Conservation (phyloP, 2,888 invertebrate species). For the Phragmatobia fuliginosa region DNA sequence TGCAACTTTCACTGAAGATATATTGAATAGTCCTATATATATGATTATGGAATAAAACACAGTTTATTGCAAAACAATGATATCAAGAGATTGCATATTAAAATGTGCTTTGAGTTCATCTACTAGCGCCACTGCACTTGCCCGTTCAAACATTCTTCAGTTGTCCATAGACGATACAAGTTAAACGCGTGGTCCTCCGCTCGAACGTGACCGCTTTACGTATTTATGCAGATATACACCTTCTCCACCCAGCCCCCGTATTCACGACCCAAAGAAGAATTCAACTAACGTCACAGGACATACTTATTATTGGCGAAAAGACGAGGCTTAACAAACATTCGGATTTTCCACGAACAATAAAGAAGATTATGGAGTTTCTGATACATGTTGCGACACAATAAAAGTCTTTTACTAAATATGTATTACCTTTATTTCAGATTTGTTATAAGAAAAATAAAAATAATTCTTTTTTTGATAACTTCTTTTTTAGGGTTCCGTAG, state of each 20-base stretch:
- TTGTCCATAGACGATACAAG: slow-evolving; percentile 70
- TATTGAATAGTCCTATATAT: neutral
- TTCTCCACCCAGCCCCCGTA: slow-evolving; percentile 41
- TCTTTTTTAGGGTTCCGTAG: no score
- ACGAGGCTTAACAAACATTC: slow-evolving; percentile 64
- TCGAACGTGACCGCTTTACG: slow-evolving; percentile 80
- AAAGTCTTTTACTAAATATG: slow-evolving; percentile 15
- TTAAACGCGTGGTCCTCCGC: slow-evolving; percentile 70
- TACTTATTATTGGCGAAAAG: slow-evolving; percentile 69
- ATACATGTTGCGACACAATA: slow-evolving; percentile 31
- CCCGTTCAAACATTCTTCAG: slow-evolving; percentile 46
- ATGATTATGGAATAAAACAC: no score
- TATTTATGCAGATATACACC: slow-evolving; percentile 81
- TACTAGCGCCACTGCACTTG: slow-evolving; percentile 31
- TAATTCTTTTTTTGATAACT: neutral
- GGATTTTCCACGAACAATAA: slow-evolving; percentile 65
- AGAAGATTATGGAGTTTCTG: slow-evolving; percentile 48
- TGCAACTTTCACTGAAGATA: neutral
- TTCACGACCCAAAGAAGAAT: slow-evolving; percentile 64
- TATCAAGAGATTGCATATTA: neutral
- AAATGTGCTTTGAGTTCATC: neutral
- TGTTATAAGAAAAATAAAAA: neutral
- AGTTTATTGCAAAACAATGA: neutral
- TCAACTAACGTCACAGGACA: slow-evolving; percentile 70
- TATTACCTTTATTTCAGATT: neutral